A percentile compares a stretch with the other conserved stretches of the same genome.
Conservation (phyloP, 2,888 invertebrate species). For the Salticus scenicus region DNA sequence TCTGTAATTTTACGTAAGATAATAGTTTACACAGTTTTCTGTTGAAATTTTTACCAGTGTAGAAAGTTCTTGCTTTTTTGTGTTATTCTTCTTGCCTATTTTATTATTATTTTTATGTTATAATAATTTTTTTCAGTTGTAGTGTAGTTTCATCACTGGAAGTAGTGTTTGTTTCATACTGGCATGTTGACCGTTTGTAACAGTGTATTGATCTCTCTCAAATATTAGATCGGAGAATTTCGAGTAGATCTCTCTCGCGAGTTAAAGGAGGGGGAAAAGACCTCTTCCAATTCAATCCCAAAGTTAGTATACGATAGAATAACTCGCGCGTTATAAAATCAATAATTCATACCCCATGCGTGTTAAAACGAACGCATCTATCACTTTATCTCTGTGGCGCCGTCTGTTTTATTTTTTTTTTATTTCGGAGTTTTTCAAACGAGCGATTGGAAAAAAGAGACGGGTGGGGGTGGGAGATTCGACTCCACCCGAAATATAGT, state of each 20-base stretch:
- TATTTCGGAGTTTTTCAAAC: conserved; percentile 5
- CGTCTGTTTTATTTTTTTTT: conserved; percentile 20
- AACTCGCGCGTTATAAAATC: conserved; percentile 17
- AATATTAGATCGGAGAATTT: too few relatives aligned
- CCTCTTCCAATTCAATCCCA: background rate
- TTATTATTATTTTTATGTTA: too few relatives aligned
- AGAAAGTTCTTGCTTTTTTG: too few relatives aligned
- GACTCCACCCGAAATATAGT: background rate
- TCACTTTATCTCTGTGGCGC: conserved; percentile 26
- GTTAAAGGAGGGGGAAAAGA: background rate
- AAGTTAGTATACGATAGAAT: conserved; percentile 1
- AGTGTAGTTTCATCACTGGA: too few relatives aligned
- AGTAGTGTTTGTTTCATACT: too few relatives aligned
- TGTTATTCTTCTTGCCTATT: too few relatives aligned
- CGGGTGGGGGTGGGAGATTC: background rate
- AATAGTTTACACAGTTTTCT: too few relatives aligned
- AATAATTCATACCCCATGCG: conserved; percentile 9
- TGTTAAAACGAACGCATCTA: conserved; percentile 17
- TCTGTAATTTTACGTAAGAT: too few relatives aligned
- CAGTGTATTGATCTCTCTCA: too few relatives aligned
- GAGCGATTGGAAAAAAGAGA: conserved; percentile 12
- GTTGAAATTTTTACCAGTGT: too few relatives aligned
- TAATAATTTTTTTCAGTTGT: too few relatives aligned
- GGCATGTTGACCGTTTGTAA: too few relatives aligned
- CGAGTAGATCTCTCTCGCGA: background rate